phyloP scores from a whole-genome alignment of 1,140 invertebrate genomes.

The Venustaconcha ellipsiformis region DNA sequence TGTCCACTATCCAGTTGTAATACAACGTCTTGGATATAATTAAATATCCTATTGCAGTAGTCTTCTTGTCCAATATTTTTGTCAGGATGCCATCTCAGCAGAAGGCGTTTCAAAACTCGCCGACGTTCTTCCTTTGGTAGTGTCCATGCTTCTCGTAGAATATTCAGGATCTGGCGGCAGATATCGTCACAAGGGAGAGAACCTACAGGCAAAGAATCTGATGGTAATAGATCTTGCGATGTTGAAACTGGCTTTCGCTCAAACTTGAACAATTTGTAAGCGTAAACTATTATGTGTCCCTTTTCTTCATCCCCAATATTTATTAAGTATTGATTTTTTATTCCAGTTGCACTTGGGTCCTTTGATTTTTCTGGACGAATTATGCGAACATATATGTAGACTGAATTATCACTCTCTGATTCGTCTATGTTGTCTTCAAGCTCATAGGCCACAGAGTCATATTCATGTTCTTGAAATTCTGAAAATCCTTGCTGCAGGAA shows the following conservation, averaged over 20 bases:
- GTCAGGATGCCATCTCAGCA: conserved; percentile 61
- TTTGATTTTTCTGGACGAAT: conserved; percentile 10
- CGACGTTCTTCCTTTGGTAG: conserved; percentile 40
- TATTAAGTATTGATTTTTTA: conserved; percentile 31
- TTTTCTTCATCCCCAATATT: conserved; percentile 32
- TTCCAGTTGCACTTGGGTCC: background rate
- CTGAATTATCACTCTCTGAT: conserved; percentile 1
- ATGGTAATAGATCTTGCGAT: background rate
- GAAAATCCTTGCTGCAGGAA: conserved; percentile 15
- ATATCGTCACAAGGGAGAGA: conserved; percentile 7
- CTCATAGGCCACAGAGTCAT: conserved; percentile 50
- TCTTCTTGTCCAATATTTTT: conserved; percentile 47
- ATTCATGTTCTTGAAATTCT: conserved; percentile 31
- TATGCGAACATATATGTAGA: conserved; percentile 19
- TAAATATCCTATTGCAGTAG: conserved; percentile 41
- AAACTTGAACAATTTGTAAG: conserved; percentile 50
- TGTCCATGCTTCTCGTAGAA: conserved; percentile 41
- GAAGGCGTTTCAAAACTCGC: conserved; percentile 49
- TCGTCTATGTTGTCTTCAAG: conserved; percentile 37
- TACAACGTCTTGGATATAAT: conserved; percentile 31
- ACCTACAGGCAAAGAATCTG: background rate
- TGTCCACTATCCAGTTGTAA: conserved; percentile 16
- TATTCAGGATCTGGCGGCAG: conserved; percentile 27
- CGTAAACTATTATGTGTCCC: background rate
- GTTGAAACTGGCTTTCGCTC: conserved; percentile 11